Base-by-base conservation (phyloP, 2,888 invertebrate genomes). In the Plusia festucae region DNA sequence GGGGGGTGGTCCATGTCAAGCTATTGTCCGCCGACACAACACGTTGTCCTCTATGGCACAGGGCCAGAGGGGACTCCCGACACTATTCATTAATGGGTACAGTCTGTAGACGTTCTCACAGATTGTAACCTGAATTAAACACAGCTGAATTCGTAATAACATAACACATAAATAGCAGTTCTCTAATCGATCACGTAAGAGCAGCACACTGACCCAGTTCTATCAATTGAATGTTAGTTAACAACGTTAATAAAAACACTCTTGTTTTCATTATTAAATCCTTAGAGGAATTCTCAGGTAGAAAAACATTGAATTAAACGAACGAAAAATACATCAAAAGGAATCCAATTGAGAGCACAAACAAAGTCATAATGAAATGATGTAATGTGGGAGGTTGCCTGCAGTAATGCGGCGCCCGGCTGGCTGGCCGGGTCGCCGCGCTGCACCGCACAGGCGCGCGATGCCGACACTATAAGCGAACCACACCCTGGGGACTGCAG, bases 361-460 rank as follows among this genome's bases (percentile, higher is more conserved):
- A 60, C 51, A 49, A 52, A 65, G 54, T 54, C 52, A 54, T 65
- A 57, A 60, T 76, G 54, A 24, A 52, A 27, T 40, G 54, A 5
- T 16, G 60, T 53, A 24, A 55, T 44, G 55, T 40, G 30, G 40
- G 27, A 73, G 24, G 55, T 46, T 34, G 70, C 46, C 69, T 51
- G 69, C 62, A 68, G 51, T 61, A 54, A 60, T 65, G 68, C 62
- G 66, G 58, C 65, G 71, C 66, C 68, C 68, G 68, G 66, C 54
- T 60, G 59, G 8, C 16, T 46, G 52, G 76, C 65, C 66, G 66
- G 34, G 61, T 58, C 49, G 51, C 11, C 69, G 16, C 32, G 22
- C 18, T 5, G 53, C 56, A 54, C 49, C 44, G 32, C 11, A 54
- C 40, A 16, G 11, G 20, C 46, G 46, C 16, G 18, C 57, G 56